Percentiles rank a stretch among this genome's conserved stretches.
These are phyloP conservation scores for Arrhopalites spinosus DNA, from an alignment of 2,888 invertebrate genomes.

Conservation along the genomic window DNA sequence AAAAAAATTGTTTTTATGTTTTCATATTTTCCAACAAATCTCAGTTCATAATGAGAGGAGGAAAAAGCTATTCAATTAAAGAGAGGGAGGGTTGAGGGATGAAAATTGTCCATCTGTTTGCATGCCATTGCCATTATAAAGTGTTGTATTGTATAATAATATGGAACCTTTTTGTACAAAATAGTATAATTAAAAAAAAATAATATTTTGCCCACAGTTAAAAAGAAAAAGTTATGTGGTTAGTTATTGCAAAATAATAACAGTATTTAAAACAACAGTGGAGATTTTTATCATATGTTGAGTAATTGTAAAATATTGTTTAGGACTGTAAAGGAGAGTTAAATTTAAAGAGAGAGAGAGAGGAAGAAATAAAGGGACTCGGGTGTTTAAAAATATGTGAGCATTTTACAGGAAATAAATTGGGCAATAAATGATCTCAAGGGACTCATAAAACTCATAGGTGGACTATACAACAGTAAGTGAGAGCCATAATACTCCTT, in stretches of 20 bases:
- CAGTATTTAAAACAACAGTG: constrained; percentile 16
- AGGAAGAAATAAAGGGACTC: not conserved
- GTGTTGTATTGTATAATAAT: no score
- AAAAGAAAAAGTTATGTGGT: not conserved
- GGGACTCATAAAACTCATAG: constrained; percentile 27
- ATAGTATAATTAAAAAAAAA: no score
- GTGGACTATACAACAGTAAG: not conserved
- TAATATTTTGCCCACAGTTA: no score
- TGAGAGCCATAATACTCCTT: not conserved
- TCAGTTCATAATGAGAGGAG: no score
- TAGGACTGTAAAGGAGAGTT: not conserved
- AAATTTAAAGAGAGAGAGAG: not conserved
- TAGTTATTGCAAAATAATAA: not conserved
- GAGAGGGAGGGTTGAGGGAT: no score
- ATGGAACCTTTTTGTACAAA: no score
- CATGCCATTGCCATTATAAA: no score
- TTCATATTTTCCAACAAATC: no score
- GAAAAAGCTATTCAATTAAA: no score
- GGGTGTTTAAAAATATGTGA: constrained; percentile 8
- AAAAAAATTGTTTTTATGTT: no score
- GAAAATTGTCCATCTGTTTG: no score
- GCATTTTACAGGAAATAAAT: constrained; percentile 3
- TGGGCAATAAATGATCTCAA: constrained; percentile 23
- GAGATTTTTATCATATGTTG: not conserved
- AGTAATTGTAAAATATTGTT: no score